Percentiles rank a stretch among this genome's conserved stretches.
Evolutionary conservation across 2,888 invertebrate species (phyloP).

Genomic region (Melanostoma mellinum): DNA sequence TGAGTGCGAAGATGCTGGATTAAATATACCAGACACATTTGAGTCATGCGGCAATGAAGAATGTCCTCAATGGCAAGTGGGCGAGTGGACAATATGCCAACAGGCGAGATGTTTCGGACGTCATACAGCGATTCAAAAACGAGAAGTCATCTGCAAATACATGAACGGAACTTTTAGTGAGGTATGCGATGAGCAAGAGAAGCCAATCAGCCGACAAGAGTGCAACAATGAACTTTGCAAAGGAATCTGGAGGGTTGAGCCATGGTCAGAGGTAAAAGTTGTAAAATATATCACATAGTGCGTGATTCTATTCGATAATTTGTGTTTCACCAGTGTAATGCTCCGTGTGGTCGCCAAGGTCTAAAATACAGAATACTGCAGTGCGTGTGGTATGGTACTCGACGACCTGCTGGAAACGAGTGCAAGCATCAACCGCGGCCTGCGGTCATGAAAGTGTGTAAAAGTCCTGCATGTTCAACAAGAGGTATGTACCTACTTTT

Average conservation of each 20-base stretch:
- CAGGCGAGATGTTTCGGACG: constrained; percentile 89
- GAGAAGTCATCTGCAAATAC: constrained; percentile 84
- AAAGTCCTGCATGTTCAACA: constrained; percentile 86
- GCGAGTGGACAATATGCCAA: constrained; percentile 88
- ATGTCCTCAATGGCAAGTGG: constrained; percentile 88
- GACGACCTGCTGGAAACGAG: constrained; percentile 91
- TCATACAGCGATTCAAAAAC: constrained; percentile 89
- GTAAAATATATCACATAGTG: not conserved
- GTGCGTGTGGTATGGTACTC: constrained; percentile 95
- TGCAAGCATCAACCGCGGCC: constrained; percentile 91
- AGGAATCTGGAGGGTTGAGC: constrained; percentile 94
- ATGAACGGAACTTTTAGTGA: constrained; percentile 80
- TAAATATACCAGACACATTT: constrained; percentile 85
- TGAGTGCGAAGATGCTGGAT: constrained; percentile 88
- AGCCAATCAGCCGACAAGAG: constrained; percentile 90
- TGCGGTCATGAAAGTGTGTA: constrained; percentile 89
- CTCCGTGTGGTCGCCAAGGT: constrained; percentile 91
- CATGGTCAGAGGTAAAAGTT: constrained; percentile 93
- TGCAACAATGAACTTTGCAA: constrained; percentile 93
- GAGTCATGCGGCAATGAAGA: constrained; percentile 86
- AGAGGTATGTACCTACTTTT: constrained; percentile 83
- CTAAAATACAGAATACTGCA: constrained; percentile 94
- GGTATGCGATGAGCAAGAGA: constrained; percentile 87
- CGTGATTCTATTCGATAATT: constrained; percentile 52
- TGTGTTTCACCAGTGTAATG: constrained; percentile 88